Conservation (phyloP, 2,113 vertebrate species). For the Tachysurus fulvidraco region DNA sequence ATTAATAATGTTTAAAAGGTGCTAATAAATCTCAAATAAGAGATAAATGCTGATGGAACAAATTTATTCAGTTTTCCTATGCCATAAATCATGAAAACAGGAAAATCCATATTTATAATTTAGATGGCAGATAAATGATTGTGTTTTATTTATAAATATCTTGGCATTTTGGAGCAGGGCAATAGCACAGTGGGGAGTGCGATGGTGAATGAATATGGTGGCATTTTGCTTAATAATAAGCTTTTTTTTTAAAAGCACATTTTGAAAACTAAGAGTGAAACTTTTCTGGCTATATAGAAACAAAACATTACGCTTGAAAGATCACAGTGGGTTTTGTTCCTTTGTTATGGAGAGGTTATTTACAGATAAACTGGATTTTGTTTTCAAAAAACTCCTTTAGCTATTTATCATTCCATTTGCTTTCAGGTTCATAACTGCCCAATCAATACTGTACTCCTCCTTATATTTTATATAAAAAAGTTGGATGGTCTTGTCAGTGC, state of each 20-base stretch:
- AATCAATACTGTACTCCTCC: not conserved
- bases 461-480: not conserved
- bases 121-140: not conserved
- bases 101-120: conserved; percentile 20
- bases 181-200: not conserved
- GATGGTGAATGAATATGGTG: not conserved
- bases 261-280: not conserved
- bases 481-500: not conserved
- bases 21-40: not conserved
- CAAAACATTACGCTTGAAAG: not conserved
- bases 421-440: not conserved
- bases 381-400: not conserved
- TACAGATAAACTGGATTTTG: not conserved
- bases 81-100: not conserved
- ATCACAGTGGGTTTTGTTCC: not conserved
- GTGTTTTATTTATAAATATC: not conserved
- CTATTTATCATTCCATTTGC: not conserved
- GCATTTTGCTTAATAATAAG: not conserved
- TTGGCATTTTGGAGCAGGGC: not conserved
- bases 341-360: not conserved
- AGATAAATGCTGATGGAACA: not conserved
- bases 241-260: not conserved
- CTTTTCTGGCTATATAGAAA: not conserved
- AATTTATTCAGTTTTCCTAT: not conserved
- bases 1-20: not conserved